Conservation (phyloP, 2,797 vertebrate genomes). For the Centroberyx gerrardi region DNA sequence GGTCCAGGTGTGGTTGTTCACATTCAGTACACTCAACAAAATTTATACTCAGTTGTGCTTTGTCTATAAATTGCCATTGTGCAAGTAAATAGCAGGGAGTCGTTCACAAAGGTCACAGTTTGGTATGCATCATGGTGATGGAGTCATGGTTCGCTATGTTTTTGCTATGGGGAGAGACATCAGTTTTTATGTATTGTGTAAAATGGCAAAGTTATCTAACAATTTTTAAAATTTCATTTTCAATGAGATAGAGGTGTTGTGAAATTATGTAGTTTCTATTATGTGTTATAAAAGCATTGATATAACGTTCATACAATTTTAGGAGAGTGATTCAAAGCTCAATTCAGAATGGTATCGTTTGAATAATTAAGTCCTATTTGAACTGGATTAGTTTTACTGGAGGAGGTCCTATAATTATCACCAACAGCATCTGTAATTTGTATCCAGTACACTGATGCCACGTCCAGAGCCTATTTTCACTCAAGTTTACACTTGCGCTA, state of each 20-base stretch:
- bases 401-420: neutral
- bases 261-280: conserved; percentile 9
- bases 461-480: too few species aligned
- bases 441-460: too few species aligned
- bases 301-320: neutral
- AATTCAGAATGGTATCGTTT: neutral
- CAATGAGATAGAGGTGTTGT: conserved; percentile 32
- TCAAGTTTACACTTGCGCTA: too few species aligned
- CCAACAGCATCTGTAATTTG: neutral
- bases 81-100: conserved; percentile 20
- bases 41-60: neutral
- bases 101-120: conserved; percentile 24
- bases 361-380: neutral
- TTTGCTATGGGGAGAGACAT: too few species aligned
- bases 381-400: neutral
- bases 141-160: conserved; percentile 39
- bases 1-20: neutral
- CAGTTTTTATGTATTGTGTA: too few species aligned
- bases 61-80: neutral
- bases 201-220: too few species aligned
- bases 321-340: neutral
- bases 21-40: too few species aligned
- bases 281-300: neutral
- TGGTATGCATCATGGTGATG: conserved; percentile 33
- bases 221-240: too few species aligned